A percentile compares a stretch with the other conserved stretches of the same genome.
phyloP scores from a whole-genome alignment of 1,140 invertebrate genomes.

The Mizuhopecten yessoensis region DNA sequence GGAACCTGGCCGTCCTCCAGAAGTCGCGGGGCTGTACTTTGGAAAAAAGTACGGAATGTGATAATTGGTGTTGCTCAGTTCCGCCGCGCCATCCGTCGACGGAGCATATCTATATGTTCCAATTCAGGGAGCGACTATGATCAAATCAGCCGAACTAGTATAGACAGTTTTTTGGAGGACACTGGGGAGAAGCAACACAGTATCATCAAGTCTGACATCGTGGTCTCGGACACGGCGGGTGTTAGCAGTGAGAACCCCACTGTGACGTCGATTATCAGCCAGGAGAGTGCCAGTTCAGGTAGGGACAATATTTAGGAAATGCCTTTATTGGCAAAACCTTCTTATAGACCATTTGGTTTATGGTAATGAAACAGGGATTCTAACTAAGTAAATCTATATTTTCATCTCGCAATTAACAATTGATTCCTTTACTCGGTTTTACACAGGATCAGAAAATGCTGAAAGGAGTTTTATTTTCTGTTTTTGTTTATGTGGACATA shows the following conservation, averaged over 20 bases:
- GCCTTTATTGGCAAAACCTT: no score
- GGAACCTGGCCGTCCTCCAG: conserved; percentile 96
- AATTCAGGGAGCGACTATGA: conserved; percentile 83
- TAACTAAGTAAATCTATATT: no score
- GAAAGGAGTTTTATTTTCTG: no score
- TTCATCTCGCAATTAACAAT: no score
- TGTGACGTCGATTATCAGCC: not conserved
- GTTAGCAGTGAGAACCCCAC: not conserved
- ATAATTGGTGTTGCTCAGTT: conserved; percentile 94
- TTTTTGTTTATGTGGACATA: no score
- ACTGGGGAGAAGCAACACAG: not conserved
- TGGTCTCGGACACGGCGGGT: not conserved
- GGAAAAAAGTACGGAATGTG: conserved; percentile 97
- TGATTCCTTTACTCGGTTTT: no score
- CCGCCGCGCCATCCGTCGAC: conserved; percentile 70
- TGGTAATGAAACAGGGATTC: no score
- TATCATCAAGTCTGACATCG: not conserved
- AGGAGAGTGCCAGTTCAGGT: conserved; percentile 56
- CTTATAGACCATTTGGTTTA: no score
- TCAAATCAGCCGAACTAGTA: conserved; percentile 78
- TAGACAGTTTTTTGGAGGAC: conserved; percentile 81
- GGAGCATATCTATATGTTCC: conserved; percentile 79
- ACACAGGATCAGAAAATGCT: no score
- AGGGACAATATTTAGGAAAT: no score
- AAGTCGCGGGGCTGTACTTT: conserved; percentile 91